Evolutionary conservation across 1,140 invertebrate species (phyloP), one percentile per base, ranked within the genome.

Genomic region (Pseudoatta argentina): DNA sequence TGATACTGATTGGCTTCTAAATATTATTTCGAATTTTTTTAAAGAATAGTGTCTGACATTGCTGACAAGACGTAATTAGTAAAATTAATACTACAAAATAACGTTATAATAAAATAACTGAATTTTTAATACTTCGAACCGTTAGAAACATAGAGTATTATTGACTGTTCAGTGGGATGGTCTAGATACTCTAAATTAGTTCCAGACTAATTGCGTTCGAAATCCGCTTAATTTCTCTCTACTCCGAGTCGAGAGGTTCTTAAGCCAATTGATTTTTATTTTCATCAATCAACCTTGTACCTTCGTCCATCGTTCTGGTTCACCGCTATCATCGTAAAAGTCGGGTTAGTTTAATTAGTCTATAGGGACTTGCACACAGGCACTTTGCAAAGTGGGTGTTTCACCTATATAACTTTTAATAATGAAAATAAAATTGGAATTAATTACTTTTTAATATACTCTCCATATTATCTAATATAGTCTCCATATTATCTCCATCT

Each of bases 331-430:
- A 63, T 7, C 48, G 64, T 63, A 30, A 67, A 85, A 75, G 27
- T 85, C 61, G 51, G 48, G 73, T 85, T 69, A 85, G 71, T 85
- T 87, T 87, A 87, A 87, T 87, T 87, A 85, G 71, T 85, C 53
- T 51, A 34, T 34, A 53, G n/a, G 21, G 39, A 64, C 51, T 73
- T 69, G 55, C 86, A 66, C 81, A 57, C 21, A 18, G 21, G 24
- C 34, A 27, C 48, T 69, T 53, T 53, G 14, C 55, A 24, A 57
- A 69, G 12, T 82, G 24, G 1, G 24, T 44, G 61, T 16, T 1
- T n/a, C n/a, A 61, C 10, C 51, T 76, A 75, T 63, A 66, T 66
- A 66, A 63, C 63, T 67, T 61, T 12, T 64, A 51, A 85, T 85
- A 67, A 71, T 67, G 71, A 82, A 85, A 85, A 72, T 61, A 61